Percentiles rank a stretch among this genome's conserved stretches.
Conservation (phyloP, 2,888 invertebrate genomes). For the Polymixis flavicincta region DNA sequence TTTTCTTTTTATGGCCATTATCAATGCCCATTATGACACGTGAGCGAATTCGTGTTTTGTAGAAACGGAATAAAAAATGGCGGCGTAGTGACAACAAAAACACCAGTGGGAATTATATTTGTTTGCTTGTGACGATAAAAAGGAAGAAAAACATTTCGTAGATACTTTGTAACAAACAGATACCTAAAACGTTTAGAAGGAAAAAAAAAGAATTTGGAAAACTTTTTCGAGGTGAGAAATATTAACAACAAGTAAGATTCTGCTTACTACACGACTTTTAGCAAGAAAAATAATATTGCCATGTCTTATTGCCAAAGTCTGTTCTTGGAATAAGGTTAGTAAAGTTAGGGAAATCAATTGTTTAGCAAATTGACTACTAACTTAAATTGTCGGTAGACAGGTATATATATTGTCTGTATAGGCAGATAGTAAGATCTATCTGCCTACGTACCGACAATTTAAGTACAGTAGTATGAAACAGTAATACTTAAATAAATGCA, state of each 20-base stretch:
- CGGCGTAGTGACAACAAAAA: neutral
- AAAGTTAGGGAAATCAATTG: no score
- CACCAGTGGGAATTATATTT: neutral
- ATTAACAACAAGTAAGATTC: neutral
- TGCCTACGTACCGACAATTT: no score
- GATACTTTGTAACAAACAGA: neutral
- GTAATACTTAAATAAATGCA: no score
- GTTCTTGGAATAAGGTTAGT: neutral
- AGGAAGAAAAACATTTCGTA: neutral
- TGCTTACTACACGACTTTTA: neutral
- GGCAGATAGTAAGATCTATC: no score
- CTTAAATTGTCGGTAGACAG: no score
- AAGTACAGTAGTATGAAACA: no score
- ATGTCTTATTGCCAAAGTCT: neutral
- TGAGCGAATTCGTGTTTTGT: constrained; percentile 10
- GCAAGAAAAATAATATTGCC: neutral
- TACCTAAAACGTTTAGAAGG: neutral
- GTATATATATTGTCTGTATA: no score
- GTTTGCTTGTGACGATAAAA: neutral
- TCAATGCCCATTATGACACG: neutral
- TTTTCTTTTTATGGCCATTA: constrained; percentile 4
- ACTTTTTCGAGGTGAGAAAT: neutral
- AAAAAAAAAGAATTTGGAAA: neutral
- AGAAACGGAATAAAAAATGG: constrained; percentile 15
- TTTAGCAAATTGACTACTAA: no score